Percentiles rank a stretch among this genome's conserved stretches.
These are phyloP conservation scores for Dysmachus trigonus DNA, from an alignment of 2,888 invertebrate species.

Conservation along the genomic window DNA sequence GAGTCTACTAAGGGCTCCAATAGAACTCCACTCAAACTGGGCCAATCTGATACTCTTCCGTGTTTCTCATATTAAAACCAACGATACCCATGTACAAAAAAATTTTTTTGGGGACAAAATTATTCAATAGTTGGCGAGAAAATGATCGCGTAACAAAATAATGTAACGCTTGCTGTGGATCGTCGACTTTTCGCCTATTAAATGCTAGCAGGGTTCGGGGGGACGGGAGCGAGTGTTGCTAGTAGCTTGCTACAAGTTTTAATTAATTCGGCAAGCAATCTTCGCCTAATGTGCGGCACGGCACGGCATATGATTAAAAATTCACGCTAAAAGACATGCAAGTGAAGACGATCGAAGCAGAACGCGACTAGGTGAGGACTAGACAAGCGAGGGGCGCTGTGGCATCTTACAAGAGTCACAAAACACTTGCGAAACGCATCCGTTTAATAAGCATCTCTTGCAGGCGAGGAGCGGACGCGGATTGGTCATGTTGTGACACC, in stretches of 20 bases:
- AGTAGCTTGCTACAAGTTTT: neutral
- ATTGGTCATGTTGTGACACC: neutral
- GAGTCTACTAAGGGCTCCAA: too few species aligned
- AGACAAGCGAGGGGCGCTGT: neutral
- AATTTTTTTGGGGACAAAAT: neutral
- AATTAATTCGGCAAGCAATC: neutral
- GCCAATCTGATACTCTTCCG: too few species aligned
- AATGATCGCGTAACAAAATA: neutral
- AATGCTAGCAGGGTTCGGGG: neutral
- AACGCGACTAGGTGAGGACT: neutral
- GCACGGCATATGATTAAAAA: neutral
- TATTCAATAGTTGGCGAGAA: neutral
- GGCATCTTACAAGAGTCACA: neutral
- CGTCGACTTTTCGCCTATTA: neutral
- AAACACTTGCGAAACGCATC: neutral
- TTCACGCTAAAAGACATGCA: neutral
- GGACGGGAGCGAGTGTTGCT: neutral
- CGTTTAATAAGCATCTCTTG: neutral
- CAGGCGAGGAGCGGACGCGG: too few species aligned
- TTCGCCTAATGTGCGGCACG: neutral
- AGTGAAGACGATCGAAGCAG: neutral
- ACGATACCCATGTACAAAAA: neutral
- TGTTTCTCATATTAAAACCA: neutral
- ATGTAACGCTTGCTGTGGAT: neutral
- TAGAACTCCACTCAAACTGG: too few species aligned